A percentile compares a stretch with the other conserved stretches of the same genome.
phyloP scores from a whole-genome alignment of 2,888 invertebrate genomes.

The Cabera pusaria region DNA sequence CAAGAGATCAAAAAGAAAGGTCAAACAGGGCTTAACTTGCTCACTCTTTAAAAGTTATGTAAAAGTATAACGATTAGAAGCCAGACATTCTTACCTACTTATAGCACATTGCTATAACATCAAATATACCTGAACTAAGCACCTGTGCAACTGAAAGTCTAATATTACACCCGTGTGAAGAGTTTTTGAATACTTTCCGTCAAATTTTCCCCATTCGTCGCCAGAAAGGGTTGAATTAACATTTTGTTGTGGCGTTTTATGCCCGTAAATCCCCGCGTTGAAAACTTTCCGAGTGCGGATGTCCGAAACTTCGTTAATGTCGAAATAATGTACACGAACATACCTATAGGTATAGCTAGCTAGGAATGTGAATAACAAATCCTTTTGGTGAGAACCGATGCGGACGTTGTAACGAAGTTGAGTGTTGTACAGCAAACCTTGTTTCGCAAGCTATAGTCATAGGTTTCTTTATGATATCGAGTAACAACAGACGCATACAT shows the following conservation, averaged over 20 bases:
- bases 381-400: conserved; percentile 1
- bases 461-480: too few relatives aligned
- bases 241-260: conserved; percentile 61
- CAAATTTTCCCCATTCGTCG: conserved; percentile 50
- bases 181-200: conserved; percentile 30
- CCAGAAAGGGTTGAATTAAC: conserved; percentile 59
- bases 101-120: too few relatives aligned
- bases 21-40: too few relatives aligned
- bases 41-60: too few relatives aligned
- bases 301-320: conserved; percentile 66
- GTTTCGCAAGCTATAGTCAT: too few relatives aligned
- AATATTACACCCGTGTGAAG: conserved; percentile 13
- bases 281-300: conserved; percentile 56
- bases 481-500: too few relatives aligned
- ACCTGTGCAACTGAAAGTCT: too few relatives aligned
- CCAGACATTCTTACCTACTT: too few relatives aligned
- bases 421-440: too few relatives aligned
- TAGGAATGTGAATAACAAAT: conserved; percentile 10
- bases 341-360: conserved; percentile 17
- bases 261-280: conserved; percentile 46
- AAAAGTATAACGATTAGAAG: too few relatives aligned
- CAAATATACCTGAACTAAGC: conserved; percentile 21
- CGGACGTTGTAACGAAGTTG: conserved; percentile 8
- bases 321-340: conserved; percentile 56
- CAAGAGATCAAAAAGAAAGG: too few relatives aligned